Percentiles rank a stretch among this genome's conserved stretches.
Conservation (phyloP, 37 sponge, comb jelly and placozoan species). For the Cladorhizidae sp. region DNA sequence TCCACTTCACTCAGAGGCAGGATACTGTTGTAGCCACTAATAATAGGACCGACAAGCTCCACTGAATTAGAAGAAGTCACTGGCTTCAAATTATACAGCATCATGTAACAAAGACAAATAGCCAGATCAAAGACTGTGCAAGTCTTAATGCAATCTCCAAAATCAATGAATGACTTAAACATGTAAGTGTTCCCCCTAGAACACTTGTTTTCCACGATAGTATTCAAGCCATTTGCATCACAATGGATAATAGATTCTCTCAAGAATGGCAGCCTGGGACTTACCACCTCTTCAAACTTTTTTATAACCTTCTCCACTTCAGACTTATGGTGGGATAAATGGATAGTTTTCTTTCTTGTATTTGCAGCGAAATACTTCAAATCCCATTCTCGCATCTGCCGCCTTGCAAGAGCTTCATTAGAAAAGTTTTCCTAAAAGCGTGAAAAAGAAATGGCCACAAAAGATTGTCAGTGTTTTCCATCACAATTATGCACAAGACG, state of each 20-base stretch:
- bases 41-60: constrained; percentile 17
- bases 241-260: constrained; percentile 28
- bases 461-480: no score
- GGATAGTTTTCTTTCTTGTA: no score
- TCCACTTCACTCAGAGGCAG: constrained; percentile 28
- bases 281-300: constrained; percentile 6
- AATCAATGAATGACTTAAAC: constrained; percentile 36
- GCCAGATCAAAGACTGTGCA: constrained; percentile 56
- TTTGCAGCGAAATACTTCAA: not conserved
- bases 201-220: not conserved
- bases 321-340: not conserved
- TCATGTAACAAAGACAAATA: constrained; percentile 18
- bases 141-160: constrained; percentile 17
- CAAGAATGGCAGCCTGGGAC: constrained; percentile 31
- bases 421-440: not conserved
- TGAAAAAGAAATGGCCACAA: not conserved
- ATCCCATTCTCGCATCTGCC: not conserved
- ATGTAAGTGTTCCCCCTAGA: not conserved
- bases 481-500: no score
- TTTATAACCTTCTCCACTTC: constrained; percentile 25
- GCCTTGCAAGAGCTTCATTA: not conserved
- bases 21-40: constrained; percentile 30
- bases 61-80: not conserved
- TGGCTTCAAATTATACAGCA: constrained; percentile 21
- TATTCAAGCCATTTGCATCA: constrained; percentile 37